Evolutionary conservation across 2,113 vertebrate species (phyloP).

Genomic region (Enhydra lutris): DNA sequence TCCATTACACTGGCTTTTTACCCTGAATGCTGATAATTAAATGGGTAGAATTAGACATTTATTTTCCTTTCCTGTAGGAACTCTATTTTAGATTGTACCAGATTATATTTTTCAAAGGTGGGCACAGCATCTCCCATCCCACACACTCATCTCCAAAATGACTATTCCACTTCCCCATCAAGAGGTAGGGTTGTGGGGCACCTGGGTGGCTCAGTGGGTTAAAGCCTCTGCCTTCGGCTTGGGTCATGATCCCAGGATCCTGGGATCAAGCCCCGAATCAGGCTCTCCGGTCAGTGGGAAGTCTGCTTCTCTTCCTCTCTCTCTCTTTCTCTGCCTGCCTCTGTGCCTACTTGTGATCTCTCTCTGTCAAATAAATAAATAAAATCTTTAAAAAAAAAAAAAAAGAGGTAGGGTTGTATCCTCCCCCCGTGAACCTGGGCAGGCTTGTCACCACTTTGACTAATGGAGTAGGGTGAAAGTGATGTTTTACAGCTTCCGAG

Average conservation of each 20-base stretch:
- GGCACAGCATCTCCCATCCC: not conserved
- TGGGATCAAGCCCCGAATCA: too few relatives aligned
- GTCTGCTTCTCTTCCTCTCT: too few relatives aligned
- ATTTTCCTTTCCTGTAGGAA: not conserved
- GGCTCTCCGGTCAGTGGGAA: too few relatives aligned
- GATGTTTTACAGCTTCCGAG: not conserved
- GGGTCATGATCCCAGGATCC: too few relatives aligned
- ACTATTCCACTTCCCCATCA: not conserved
- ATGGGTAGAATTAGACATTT: not conserved
- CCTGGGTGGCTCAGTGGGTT: too few relatives aligned
- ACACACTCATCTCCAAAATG: not conserved
- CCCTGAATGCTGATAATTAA: not conserved
- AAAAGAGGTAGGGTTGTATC: not conserved
- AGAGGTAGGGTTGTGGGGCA: not conserved
- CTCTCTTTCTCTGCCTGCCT: too few relatives aligned
- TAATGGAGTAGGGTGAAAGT: not conserved
- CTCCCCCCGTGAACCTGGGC: not conserved
- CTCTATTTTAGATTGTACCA: not conserved
- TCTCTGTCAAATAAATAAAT: too few relatives aligned
- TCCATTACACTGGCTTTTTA: not conserved
- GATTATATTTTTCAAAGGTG: not conserved
- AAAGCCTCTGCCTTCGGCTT: too few relatives aligned
- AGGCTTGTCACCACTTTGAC: not conserved
- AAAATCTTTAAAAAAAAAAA: too few relatives aligned
- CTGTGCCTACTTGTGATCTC: too few relatives aligned